Evolutionary conservation across 2,888 invertebrate species (phyloP), one percentile per base, ranked within the genome.

Genomic region (Agrilus mali): DNA sequence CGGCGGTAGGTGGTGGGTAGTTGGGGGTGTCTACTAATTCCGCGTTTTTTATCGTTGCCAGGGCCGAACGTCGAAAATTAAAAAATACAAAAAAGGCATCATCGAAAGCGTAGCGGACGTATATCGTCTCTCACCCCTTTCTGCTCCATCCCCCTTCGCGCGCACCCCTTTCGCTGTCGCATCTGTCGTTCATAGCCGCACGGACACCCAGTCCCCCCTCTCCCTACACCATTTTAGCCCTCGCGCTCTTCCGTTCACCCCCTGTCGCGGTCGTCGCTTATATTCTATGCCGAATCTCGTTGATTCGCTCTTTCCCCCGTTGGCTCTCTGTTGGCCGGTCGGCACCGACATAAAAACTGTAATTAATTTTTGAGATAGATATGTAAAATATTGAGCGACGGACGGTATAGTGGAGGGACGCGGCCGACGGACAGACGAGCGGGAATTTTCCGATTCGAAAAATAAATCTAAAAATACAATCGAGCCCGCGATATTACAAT

Each of bases 321-420:
- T 22, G 22, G 53, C 55, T 55, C 52, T 51, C 55, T 50, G 55
- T 53, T 53, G 55, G 53, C 44, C 50, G 46, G 47, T 49, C 50
- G 53, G 49, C 27, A 10, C 51, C 50, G 53, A 55, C 45, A 56
- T 55, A 60, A 59, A 59, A 61, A 60, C 57, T 59, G 61, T 63
- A 64, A 64, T 64, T 64, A 64, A 64, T 64, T 63, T 64, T 64
- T 62, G 61, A 64, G 62, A 62, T 60, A 60, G 60, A 62, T 63
- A 61, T 63, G 62, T 55, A 62, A 62, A 61, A 64, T 64, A 62
- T 61, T 58, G 60, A 59, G 54, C 53, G 57, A 60, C 58, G 54
- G 48, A 17, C 14, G n/a, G 20, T 6, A 20, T 20, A 32, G 15
- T 5, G 4, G 41, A 8, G 31, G 36, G 17, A 14, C 27, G 32